phyloP scores from a whole-genome alignment of 2,797 vertebrate genomes.

The Lophotriccus pileatus region DNA sequence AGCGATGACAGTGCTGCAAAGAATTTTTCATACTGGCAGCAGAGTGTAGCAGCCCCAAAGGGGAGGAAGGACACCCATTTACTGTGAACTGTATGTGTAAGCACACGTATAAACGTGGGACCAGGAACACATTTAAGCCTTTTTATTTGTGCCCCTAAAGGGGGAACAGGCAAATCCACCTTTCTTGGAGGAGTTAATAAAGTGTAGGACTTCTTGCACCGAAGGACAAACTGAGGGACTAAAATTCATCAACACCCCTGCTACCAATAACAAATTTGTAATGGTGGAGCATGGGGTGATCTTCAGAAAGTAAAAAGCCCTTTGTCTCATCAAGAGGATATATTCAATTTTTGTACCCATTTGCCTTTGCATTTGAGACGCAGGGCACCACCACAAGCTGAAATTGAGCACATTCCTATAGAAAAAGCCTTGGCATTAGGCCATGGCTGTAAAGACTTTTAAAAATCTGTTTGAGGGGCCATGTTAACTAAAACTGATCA shows the following conservation, averaged over 20 bases:
- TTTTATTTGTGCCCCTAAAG: background rate
- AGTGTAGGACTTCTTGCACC: background rate
- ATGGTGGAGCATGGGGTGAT: background rate
- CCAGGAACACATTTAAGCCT: background rate
- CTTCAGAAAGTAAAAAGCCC: background rate
- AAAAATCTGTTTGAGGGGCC: slow-evolving; percentile 48
- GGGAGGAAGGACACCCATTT: background rate
- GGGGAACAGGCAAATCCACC: background rate
- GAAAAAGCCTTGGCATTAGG: slow-evolving; percentile 6
- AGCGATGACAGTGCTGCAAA: background rate
- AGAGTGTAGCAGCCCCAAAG: background rate
- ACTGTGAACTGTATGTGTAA: background rate
- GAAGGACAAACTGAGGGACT: background rate
- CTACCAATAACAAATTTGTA: background rate
- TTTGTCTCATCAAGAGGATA: background rate
- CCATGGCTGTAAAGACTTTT: slow-evolving; percentile 23
- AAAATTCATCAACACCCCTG: background rate
- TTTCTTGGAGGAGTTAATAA: background rate
- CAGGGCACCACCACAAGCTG: background rate
- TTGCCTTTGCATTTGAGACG: background rate
- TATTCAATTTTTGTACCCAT: background rate
- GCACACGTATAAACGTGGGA: background rate
- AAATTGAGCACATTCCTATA: slow-evolving; percentile 2
- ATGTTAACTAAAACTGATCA: slow-evolving; percentile 52
- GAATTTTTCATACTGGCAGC: background rate